Evolutionary conservation across 1,140 invertebrate species (phyloP).

Genomic region (Bombus waltoni): DNA sequence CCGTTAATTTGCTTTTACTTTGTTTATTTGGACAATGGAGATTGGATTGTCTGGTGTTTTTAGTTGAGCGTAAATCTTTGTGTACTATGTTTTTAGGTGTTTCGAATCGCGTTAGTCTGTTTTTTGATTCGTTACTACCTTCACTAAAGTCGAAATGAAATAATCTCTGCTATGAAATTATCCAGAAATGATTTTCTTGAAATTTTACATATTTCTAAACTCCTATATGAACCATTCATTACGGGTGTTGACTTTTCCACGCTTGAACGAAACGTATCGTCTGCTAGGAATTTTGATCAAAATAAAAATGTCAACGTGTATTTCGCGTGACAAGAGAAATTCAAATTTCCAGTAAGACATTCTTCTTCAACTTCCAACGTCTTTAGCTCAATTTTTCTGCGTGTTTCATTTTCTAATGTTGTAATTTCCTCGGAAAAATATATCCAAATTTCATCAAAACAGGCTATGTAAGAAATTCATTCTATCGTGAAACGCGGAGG

Average conservation of each 20-base stretch:
- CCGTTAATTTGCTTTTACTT: neutral
- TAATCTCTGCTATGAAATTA: neutral
- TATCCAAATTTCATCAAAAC: neutral
- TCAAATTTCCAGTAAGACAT: neutral
- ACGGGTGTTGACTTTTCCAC: neutral
- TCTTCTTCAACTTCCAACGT: neutral
- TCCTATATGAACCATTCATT: neutral
- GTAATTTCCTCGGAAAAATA: neutral
- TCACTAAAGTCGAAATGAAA: neutral
- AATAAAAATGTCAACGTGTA: neutral
- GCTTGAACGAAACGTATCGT: neutral
- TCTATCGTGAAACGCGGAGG: neutral
- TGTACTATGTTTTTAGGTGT: no score
- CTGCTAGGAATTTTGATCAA: neutral
- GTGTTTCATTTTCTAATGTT: neutral
- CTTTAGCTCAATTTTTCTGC: neutral
- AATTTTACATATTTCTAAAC: neutral
- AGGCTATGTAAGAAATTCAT: neutral
- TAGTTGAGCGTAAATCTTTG: neutral
- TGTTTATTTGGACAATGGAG: neutral
- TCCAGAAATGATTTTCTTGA: neutral
- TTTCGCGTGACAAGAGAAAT: neutral
- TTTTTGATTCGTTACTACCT: no score
- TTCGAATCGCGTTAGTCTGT: neutral
- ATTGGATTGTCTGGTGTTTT: neutral